Percentiles rank a stretch among this genome's conserved stretches.
Conservation (phyloP, 2,797 vertebrate genomes). For the Muscicapa striata region DNA sequence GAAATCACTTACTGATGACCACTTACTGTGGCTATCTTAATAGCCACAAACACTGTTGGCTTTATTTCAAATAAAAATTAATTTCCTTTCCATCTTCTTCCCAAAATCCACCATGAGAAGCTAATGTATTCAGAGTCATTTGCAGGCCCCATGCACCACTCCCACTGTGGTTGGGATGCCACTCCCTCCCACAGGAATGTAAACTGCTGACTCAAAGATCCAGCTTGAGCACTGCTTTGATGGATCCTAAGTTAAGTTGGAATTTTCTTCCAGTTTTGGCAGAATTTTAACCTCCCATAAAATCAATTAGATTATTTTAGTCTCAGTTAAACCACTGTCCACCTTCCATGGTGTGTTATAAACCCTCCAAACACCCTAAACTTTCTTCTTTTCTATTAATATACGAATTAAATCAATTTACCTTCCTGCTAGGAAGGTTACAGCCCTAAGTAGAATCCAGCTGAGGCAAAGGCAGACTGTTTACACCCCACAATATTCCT, state of each 20-base stretch:
- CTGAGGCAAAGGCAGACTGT: background rate
- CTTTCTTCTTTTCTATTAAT: background rate
- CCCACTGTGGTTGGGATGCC: background rate
- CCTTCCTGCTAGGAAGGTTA: background rate
- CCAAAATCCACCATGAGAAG: background rate
- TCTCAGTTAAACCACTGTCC: background rate
- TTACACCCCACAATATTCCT: background rate
- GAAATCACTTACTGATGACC: background rate
- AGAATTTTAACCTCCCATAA: background rate
- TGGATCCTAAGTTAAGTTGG: background rate
- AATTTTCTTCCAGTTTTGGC: slow-evolving; percentile 2
- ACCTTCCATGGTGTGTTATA: background rate
- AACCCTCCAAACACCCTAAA: background rate
- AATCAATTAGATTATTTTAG: background rate
- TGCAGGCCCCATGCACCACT: background rate
- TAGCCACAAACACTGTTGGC: background rate
- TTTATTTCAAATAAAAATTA: background rate
- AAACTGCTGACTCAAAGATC: slow-evolving; percentile 14
- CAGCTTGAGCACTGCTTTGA: background rate
- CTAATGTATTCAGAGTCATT: background rate
- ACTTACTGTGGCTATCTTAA: background rate
- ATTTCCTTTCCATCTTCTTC: background rate
- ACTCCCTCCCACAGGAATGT: background rate
- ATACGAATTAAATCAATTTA: background rate
- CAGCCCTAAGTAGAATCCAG: background rate